These are phyloP conservation scores for Euschistus heros DNA, from an alignment of 1,140 invertebrate genomes.

Conservation along the genomic window DNA sequence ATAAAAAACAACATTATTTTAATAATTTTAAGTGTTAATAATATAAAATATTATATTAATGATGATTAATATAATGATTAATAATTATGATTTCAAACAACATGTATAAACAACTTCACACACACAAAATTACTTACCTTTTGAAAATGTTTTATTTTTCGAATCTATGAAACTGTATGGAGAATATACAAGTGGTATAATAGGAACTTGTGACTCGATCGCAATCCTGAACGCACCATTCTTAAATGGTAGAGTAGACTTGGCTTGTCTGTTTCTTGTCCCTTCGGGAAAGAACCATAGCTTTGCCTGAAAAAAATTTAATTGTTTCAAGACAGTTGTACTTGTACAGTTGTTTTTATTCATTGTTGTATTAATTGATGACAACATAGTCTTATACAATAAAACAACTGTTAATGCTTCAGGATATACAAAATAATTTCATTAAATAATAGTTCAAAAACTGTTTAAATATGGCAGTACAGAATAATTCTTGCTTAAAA, in stretches of 20 bases:
- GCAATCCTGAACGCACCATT: conserved; percentile 69
- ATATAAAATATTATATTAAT: too few species aligned
- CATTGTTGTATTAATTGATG: too few species aligned
- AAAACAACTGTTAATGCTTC: too few species aligned
- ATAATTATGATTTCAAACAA: background rate
- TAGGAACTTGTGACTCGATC: conserved; percentile 54
- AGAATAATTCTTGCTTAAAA: too few species aligned
- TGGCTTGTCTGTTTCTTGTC: conserved; percentile 38
- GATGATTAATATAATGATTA: background rate
- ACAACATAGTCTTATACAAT: too few species aligned
- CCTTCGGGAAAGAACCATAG: conserved; percentile 55
- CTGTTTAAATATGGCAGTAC: too few species aligned
- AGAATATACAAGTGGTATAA: conserved; percentile 59
- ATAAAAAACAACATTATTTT: conserved; percentile 17
- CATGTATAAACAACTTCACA: too few species aligned
- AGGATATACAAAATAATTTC: too few species aligned
- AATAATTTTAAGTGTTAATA: too few species aligned
- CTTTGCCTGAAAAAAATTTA: conserved; percentile 40
- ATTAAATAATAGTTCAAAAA: too few species aligned
- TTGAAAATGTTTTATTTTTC: conserved; percentile 32
- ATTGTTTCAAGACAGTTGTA: background rate
- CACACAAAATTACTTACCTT: conserved; percentile 2
- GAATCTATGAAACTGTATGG: conserved; percentile 52
- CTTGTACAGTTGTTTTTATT: too few species aligned
- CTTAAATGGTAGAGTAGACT: conserved; percentile 46